Base-by-base conservation (phyloP, 2,797 vertebrate species). In the Tokudaia tokunoshimensis region DNA sequence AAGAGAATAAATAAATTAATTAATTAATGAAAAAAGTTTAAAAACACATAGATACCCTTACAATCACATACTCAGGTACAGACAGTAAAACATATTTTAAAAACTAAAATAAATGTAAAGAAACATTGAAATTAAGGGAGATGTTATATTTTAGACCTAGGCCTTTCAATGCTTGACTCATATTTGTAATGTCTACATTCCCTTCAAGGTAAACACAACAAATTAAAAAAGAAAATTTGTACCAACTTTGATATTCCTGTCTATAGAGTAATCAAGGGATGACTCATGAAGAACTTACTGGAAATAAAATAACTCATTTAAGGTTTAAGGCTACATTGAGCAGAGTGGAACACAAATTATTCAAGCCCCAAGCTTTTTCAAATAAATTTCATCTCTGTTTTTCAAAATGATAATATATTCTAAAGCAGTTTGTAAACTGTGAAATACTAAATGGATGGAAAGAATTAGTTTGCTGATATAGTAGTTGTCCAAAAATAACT, bases 401-500 rank as follows among this genome's bases (percentile, higher is more conserved):
- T 47, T 86, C 84, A 93, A 82, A 72, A 37, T 91, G 72, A 70
- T 94, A 92, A 96, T 95, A 34, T 93, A 96, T 96, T 97, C 87
- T 29, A 92, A 92, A 93, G 19, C 31, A 94, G 78, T 94, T 50
- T 90, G 3, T 89, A 95, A 95, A 90, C 76, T 85, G 63, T 84
- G 96, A 97, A 90, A 92, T 94, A 72, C 52, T 88, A 88, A 94
- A 82, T 47, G 79, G 94, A 92, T 61, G 24, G 44, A n/a, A 19
- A 90, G 20, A 95, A 93, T 92, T 86, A 79, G 67, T 89, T 91
- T 96, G 74, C 87, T 95, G 89, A 83, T 76, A 83, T 8, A 80
- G 26, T 3, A 95, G 41, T 31, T 95, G 82, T 61, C 41, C 88
- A 72, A 72, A 94, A 93, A 74, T 78, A 83, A 89, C 84, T 84